phyloP scores from a whole-genome alignment of 2,888 invertebrate genomes.

The Netelia virgata region DNA sequence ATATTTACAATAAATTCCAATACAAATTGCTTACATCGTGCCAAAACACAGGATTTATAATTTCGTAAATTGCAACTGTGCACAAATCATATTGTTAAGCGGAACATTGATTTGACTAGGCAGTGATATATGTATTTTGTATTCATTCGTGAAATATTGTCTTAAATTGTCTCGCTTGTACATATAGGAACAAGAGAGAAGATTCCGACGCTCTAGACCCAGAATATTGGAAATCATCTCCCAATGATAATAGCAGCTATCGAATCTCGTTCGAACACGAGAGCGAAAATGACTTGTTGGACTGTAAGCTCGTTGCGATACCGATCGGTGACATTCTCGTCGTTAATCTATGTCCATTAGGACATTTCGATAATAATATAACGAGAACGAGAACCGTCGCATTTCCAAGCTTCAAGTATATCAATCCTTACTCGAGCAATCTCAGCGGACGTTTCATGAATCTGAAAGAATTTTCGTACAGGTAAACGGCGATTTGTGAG shows the following conservation, averaged over 20 bases:
- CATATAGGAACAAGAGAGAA: constrained; percentile 14
- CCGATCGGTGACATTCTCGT: constrained; percentile 79
- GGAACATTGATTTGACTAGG: neutral
- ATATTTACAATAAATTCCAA: too few relatives aligned
- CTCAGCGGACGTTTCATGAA: constrained; percentile 76
- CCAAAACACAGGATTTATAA: too few relatives aligned
- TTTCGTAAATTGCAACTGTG: too few relatives aligned
- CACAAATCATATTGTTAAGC: too few relatives aligned
- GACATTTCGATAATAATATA: constrained; percentile 15
- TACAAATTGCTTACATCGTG: too few relatives aligned
- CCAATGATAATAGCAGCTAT: constrained; percentile 71
- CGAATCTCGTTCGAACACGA: constrained; percentile 72
- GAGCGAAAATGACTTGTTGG: constrained; percentile 64
- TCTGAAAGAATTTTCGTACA: constrained; percentile 77
- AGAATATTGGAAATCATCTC: constrained; percentile 72
- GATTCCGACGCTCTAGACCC: constrained; percentile 40
- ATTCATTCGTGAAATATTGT: neutral
- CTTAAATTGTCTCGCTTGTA: neutral
- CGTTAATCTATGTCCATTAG: constrained; percentile 75
- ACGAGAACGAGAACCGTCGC: constrained; percentile 69
- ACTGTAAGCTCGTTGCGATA: constrained; percentile 78
- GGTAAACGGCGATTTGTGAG: constrained; percentile 69
- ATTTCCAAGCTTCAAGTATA: constrained; percentile 76
- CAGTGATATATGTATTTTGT: neutral
- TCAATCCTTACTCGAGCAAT: constrained; percentile 78